phyloP scores from a whole-genome alignment of 2,888 invertebrate genomes.

The Vesta saturnalis region DNA sequence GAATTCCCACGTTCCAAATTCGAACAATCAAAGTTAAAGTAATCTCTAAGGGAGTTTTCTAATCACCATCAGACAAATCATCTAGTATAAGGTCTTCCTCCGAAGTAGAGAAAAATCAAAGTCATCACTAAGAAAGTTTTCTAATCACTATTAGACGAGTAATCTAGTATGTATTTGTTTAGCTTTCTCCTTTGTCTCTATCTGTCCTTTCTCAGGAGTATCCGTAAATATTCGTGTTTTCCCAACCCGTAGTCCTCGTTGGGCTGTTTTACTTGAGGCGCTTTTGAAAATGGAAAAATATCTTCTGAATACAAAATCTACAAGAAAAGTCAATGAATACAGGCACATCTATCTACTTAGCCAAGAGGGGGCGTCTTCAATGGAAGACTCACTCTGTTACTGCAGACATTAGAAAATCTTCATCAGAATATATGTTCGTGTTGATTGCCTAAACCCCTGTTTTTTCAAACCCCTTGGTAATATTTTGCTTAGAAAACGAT shows the following conservation, averaged over 20 bases:
- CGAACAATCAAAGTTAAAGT: neutral
- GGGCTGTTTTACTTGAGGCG: neutral
- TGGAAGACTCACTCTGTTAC: no score
- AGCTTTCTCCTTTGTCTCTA: neutral
- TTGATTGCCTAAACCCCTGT: constrained; percentile 52
- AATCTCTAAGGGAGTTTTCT: neutral
- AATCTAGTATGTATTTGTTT: neutral
- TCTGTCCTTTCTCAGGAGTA: neutral
- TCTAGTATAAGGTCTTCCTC: neutral
- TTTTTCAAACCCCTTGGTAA: constrained; percentile 51
- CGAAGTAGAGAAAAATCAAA: neutral
- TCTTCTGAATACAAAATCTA: no score
- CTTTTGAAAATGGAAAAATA: no score
- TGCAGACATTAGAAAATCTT: no score
- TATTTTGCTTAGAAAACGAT: constrained; percentile 52
- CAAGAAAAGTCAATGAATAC: no score
- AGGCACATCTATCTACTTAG: no score
- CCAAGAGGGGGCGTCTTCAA: no score
- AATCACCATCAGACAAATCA: neutral
- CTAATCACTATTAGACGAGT: neutral
- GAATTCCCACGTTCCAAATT: neutral
- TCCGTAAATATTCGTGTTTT: neutral
- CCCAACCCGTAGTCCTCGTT: neutral
- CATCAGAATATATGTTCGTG: constrained; percentile 44
- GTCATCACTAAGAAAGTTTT: neutral